Base-by-base conservation (phyloP, 1,140 invertebrate species). In the Drosophila ironensis region DNA sequence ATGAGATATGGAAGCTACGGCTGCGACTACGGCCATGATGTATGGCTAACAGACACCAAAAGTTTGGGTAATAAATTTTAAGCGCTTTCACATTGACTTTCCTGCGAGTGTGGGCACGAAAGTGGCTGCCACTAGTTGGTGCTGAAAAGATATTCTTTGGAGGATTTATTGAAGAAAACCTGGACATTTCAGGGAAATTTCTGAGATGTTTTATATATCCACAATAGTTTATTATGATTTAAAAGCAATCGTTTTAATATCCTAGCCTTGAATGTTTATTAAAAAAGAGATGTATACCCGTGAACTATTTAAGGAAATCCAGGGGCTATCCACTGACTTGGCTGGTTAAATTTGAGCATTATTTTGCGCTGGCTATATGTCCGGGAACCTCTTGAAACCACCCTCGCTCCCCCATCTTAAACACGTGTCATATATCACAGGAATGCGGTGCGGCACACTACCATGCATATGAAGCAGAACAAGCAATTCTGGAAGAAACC, bases 61-160 rank as follows among this genome's bases (percentile, higher is more conserved):
- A 84, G 46, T 78, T 84, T 64, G 70, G 80, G 80, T 68, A 84
- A 84, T 84, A 84, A 84, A 84, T 84, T 80, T 86, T 84, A 75
- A 86, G 60, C 80, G 71, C 72, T 80, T 86, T 74, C 44, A 44
- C 37, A 74, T 63, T 41, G 54, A 67, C 45, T 52, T 59, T 30
- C 35, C 30, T 27, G 25, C 7, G 37, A 12, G 8, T 14, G 11
- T 45, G 22, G n/a, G 12, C 25, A 44, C n/a, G 17, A 17, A 25
- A 33, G 52, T 44, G 33, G 50, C 24, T 54, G 4, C 9, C n/a
- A 3, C 11, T n/a, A 11, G 11, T 11, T n/a, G n/a, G n/a, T n/a
- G n/a, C n/a, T n/a, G n/a, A n/a, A n/a, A n/a, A n/a, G n/a, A n/a
- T n/a, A n/a, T n/a, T n/a, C n/a, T n/a, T n/a, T n/a, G n/a, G n/a